These are phyloP conservation scores for Lagria hirta DNA, from an alignment of 2,888 invertebrate species.

Conservation along the genomic window DNA sequence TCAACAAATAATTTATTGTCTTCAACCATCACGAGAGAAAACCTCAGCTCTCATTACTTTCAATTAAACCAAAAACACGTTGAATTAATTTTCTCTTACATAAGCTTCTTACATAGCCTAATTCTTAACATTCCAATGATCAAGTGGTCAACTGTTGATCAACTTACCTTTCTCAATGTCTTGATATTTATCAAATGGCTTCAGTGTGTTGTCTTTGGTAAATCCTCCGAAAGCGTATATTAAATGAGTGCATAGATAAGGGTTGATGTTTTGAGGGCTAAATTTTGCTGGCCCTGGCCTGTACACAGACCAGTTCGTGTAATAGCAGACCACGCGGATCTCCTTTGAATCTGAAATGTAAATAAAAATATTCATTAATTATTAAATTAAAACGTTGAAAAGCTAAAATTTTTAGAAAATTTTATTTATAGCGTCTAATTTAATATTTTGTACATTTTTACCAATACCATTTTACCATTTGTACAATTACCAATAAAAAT, in stretches of 20 bases:
- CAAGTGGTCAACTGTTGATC: too few relatives aligned
- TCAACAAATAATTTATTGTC: too few relatives aligned
- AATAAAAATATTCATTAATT: not conserved
- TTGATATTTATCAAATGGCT: slow-evolving; percentile 93
- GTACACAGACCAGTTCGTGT: slow-evolving; percentile 93
- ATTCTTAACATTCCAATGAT: too few relatives aligned
- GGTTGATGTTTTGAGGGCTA: slow-evolving; percentile 92
- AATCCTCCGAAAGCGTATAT: slow-evolving; percentile 92
- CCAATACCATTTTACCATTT: not conserved
- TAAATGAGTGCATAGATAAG: slow-evolving; percentile 90
- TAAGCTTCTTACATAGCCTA: too few relatives aligned
- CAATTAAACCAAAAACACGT: too few relatives aligned
- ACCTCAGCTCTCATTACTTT: not conserved
- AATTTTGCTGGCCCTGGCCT: slow-evolving; percentile 88
- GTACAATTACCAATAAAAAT: slow-evolving; percentile 1
- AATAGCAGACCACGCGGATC: slow-evolving; percentile 84
- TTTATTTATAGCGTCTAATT: slow-evolving; percentile 1
- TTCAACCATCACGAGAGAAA: too few relatives aligned
- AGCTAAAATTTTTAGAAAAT: not conserved
- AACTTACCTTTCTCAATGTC: slow-evolving; percentile 89
- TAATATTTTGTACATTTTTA: slow-evolving; percentile 4
- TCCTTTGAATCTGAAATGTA: slow-evolving; percentile 56
- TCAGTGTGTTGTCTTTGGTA: slow-evolving; percentile 86
- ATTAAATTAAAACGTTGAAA: too few relatives aligned
- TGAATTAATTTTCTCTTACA: too few relatives aligned